Evolutionary conservation across 2,888 invertebrate species (phyloP).

Genomic region (Orchestes rusci): DNA sequence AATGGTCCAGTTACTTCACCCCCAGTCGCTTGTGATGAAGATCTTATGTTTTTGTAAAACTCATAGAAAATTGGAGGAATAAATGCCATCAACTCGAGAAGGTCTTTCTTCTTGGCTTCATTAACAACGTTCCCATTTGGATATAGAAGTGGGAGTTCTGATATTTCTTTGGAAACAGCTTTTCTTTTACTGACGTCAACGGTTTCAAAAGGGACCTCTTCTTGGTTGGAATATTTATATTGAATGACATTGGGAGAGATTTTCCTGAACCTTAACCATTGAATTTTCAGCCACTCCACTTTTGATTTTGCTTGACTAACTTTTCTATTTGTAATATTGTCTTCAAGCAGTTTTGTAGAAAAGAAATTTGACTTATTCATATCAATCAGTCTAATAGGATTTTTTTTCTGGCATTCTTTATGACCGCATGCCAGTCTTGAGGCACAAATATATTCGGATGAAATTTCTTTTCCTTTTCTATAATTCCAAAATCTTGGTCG

Average conservation of each 20-base stretch:
- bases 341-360: conserved; percentile 9
- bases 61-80: conserved; percentile 11
- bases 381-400: conserved; percentile 1
- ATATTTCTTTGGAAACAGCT: conserved; percentile 13
- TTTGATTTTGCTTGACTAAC: conserved; percentile 3
- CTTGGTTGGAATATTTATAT: conserved; percentile 22
- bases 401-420: conserved; percentile 8
- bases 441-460: conserved; percentile 8
- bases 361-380: conserved; percentile 2
- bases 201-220: conserved; percentile 21
- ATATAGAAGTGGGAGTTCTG: conserved; percentile 18
- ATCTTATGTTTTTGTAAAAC: conserved; percentile 7
- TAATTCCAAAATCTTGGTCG: conserved; percentile 7
- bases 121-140: conserved; percentile 18
- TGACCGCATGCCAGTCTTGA: conserved; percentile 5
- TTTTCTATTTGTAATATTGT: conserved; percentile 5
- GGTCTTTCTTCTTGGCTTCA: conserved; percentile 20
- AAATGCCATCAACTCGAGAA: conserved; percentile 20
- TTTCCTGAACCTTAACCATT: conserved; percentile 5
- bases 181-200: conserved; percentile 19
- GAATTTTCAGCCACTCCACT: conserved; percentile 6
- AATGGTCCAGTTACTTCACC: too few relatives aligned
- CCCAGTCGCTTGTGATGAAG: too few relatives aligned
- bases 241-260: conserved; percentile 4
- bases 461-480: conserved; percentile 7